Evolutionary conservation across 2,888 invertebrate species (phyloP).

Genomic region (Quadroppia sp.): DNA sequence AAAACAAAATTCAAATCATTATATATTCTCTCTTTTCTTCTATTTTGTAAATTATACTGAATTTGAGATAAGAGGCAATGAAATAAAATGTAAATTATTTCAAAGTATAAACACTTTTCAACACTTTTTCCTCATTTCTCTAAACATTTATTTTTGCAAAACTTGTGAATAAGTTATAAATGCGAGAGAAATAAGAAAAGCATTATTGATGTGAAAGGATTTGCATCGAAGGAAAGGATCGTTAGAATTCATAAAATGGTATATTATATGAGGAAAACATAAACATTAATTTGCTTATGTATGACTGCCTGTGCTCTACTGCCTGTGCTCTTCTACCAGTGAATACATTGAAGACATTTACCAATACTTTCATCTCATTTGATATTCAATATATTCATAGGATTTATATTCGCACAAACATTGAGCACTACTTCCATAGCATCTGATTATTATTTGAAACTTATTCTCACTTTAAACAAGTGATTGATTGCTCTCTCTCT

Average conservation of each 20-base stretch:
- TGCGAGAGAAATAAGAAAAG: slow-evolving; percentile 22
- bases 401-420: slow-evolving; percentile 32
- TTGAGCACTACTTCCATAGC: slow-evolving; percentile 1
- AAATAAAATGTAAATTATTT: slow-evolving; percentile 37
- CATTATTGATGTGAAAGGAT: slow-evolving; percentile 32
- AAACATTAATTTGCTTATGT: slow-evolving; percentile 31
- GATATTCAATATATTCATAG: slow-evolving; percentile 25
- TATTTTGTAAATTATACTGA: background rate
- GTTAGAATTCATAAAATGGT: slow-evolving; percentile 5
- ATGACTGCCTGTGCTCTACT: slow-evolving; percentile 5
- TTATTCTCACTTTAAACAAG: slow-evolving; percentile 1
- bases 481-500: slow-evolving; percentile 23
- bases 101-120: slow-evolving; percentile 7
- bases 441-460: slow-evolving; percentile 19
- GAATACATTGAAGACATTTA: background rate
- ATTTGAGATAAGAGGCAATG: slow-evolving; percentile 3
- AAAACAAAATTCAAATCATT: background rate
- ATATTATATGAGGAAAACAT: slow-evolving; percentile 12
- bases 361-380: slow-evolving; percentile 16
- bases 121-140: background rate
- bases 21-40: background rate
- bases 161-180: background rate
- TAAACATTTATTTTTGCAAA: background rate
- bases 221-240: slow-evolving; percentile 1
- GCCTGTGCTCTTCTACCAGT: background rate